These are phyloP conservation scores for Penaeus vannamei DNA, from an alignment of 1,140 invertebrate species.

Conservation along the genomic window DNA sequence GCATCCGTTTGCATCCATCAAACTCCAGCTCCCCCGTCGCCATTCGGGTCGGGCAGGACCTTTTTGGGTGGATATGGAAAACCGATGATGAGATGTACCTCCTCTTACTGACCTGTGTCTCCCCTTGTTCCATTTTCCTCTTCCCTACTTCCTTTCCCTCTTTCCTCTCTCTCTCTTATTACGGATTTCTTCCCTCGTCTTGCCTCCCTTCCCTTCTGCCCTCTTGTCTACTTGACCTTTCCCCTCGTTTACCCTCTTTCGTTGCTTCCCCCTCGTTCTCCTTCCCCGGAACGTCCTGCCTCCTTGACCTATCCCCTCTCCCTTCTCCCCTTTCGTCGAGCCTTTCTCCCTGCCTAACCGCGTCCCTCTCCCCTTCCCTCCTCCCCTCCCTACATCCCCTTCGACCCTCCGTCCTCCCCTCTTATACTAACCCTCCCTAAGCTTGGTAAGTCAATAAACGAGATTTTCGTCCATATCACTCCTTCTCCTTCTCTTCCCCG, in stretches of 20 bases:
- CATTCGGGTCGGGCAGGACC: too few relatives aligned
- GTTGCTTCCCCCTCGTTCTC: background rate
- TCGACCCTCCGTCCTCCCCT: background rate
- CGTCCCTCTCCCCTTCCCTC: background rate
- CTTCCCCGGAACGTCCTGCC: background rate
- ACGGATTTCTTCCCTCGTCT: background rate
- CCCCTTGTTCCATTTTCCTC: background rate
- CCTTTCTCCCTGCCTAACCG: background rate
- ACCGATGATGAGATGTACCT: too few relatives aligned
- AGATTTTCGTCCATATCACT: background rate
- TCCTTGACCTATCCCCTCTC: background rate
- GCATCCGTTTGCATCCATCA: too few relatives aligned
- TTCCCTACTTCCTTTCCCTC: background rate
- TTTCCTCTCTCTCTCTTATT: background rate
- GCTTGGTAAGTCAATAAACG: too few relatives aligned
- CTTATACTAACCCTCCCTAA: constrained; percentile 1
- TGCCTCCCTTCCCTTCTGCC: background rate
- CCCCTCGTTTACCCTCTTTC: background rate
- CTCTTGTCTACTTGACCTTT: background rate
- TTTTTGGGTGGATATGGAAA: too few relatives aligned
- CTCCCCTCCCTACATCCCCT: too few relatives aligned
- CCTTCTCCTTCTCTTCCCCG: background rate
- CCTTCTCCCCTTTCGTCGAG: background rate
- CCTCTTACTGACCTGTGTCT: too few relatives aligned
- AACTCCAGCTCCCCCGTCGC: too few relatives aligned